Percentiles rank a stretch among this genome's conserved stretches.
phyloP scores from a whole-genome alignment of 2,888 invertebrate genomes.

The Amphipyra tragopoginis region DNA sequence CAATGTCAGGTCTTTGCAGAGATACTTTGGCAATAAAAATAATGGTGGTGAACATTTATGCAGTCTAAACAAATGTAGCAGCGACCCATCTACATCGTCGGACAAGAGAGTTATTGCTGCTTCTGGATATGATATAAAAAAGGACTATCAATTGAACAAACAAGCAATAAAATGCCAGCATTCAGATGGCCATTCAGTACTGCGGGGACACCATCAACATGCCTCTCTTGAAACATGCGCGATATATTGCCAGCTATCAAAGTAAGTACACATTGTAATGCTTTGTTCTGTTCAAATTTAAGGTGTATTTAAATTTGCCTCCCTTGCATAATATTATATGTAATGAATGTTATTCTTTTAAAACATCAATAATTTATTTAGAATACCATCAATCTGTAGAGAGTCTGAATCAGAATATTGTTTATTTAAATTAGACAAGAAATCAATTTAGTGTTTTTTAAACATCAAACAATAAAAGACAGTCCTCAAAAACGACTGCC shows the following conservation, averaged over 20 bases:
- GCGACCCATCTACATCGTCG: slow-evolving; percentile 75
- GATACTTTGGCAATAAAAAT: slow-evolving; percentile 83
- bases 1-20: slow-evolving; percentile 83
- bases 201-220: slow-evolving; percentile 85
- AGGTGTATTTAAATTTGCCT: not conserved
- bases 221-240: slow-evolving; percentile 84
- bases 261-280: slow-evolving; percentile 68
- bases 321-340: no score
- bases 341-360: no score
- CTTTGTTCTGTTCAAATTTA: not conserved
- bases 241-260: slow-evolving; percentile 86
- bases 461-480: no score
- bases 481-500: no score
- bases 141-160: slow-evolving; percentile 73
- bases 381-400: no score
- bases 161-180: slow-evolving; percentile 81
- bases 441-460: no score
- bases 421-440: no score
- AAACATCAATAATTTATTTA: no score
- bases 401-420: no score
- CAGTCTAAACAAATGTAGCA: slow-evolving; percentile 70
- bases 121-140: slow-evolving; percentile 71
- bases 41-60: slow-evolving; percentile 76
- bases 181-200: slow-evolving; percentile 83
- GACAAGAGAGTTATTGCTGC: slow-evolving; percentile 68